These are phyloP conservation scores for Pseudotriccus pelzelni DNA, from an alignment of 2,797 vertebrate genomes.

Conservation along the genomic window DNA sequence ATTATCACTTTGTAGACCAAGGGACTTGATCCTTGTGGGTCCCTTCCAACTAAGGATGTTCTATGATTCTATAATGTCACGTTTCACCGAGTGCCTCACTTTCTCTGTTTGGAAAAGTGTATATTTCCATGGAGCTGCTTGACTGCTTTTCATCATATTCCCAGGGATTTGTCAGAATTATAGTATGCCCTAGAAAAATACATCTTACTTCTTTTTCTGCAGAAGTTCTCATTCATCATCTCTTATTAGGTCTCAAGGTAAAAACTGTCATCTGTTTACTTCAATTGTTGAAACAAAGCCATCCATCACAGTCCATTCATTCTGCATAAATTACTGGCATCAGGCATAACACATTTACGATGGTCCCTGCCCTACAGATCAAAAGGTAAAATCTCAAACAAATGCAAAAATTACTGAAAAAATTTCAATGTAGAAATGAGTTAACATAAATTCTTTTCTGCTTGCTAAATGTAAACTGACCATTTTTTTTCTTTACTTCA, in stretches of 20 bases:
- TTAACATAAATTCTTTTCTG: not conserved
- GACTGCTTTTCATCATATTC: not conserved
- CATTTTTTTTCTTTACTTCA: not conserved
- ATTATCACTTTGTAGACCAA: not conserved
- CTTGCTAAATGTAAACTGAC: not conserved
- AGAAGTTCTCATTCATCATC: slow-evolving; percentile 8
- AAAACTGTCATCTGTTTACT: not conserved
- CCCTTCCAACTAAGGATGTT: not conserved
- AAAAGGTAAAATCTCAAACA: not conserved
- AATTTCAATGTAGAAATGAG: not conserved
- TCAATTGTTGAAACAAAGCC: not conserved
- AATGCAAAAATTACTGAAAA: slow-evolving; percentile 9
- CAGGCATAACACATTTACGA: not conserved
- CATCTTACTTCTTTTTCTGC: not conserved
- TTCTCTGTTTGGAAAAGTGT: not conserved
- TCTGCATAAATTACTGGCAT: not conserved
- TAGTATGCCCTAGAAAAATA: not conserved
- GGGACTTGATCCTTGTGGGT: not conserved
- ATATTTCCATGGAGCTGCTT: not conserved
- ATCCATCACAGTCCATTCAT: slow-evolving; percentile 10
- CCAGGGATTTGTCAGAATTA: not conserved
- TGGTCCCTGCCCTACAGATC: not conserved
- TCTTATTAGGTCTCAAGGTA: slow-evolving; percentile 15
- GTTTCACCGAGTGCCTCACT: not conserved
- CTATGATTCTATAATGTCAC: not conserved